Base-by-base conservation (phyloP, 2,113 vertebrate species). In the Saimiri boliviensis region DNA sequence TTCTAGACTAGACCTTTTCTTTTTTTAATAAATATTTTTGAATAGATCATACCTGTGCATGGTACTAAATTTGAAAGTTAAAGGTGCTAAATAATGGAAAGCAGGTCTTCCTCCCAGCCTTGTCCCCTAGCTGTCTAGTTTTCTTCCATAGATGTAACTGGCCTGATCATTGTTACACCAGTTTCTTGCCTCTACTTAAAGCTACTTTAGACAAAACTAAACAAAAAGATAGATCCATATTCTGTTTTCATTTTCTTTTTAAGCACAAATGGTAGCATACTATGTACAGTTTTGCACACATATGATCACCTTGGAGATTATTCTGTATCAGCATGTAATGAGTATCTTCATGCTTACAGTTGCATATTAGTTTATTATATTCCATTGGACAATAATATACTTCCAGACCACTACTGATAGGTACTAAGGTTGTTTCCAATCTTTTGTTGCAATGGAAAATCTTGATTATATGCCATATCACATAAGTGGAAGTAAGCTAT, bases 181-280 rank as follows among this genome's bases (percentile, higher is more conserved):
- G 70, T 87, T 92, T 95, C 76, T 60, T 71, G 56, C 20, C 23
- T 94, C 21, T 77, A 35, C 25, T 87, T 90, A 14, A 27, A 88
- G 42, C 95, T 93, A 90, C 70, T 92, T 96, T 76, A 96, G 82
- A 37, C 30, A 88, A 95, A 84, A 66, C 35, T 86, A 79, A 91
- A 52, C 3, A 40, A 71, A 60, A 91, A 79, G 56, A 84, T 74
- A 58, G 11, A 66, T 12, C 32, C 13, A 63, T 70, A 35, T 37
- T 70, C 23, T 76, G 42, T 47, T 86, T 85, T 23, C 7, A 40
- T 63, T 94, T 93, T 86, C 52, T 93, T 93, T 93, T 86, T 86
- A 86, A 89, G 82, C 45, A 96, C 49, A n/a, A 58, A 37, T 27
- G 6, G 60, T 25, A 47, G 35, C 32, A 45, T 58, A 52, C 14